Percentiles rank a stretch among this genome's conserved stretches.
Evolutionary conservation across 64 coral and sea anemone species (phyloP).

Genomic region (Pachyseris speciosa): DNA sequence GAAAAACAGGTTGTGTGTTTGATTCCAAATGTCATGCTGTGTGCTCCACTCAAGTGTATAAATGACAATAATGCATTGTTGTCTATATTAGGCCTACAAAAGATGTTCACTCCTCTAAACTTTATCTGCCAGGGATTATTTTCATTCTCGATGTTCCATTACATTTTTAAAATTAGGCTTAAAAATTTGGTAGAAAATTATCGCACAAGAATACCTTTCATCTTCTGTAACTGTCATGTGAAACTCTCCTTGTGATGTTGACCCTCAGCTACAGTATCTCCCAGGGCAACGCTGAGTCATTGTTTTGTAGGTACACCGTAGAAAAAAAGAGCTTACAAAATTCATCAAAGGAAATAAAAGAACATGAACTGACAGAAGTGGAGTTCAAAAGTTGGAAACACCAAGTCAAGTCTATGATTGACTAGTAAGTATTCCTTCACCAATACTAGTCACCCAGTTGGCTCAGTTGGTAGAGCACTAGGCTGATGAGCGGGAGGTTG

Average conservation of each 20-base stretch:
- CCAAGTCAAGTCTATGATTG: conserved; percentile 29
- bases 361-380: conserved; percentile 8
- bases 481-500: no score
- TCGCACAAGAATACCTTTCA: no score
- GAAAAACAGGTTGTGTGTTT: not conserved
- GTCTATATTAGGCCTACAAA: no score
- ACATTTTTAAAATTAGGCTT: no score
- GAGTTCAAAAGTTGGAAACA: conserved; percentile 33
- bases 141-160: no score
- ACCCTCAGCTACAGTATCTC: not conserved
- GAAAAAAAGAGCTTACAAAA: conserved; percentile 21
- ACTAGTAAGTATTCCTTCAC: not conserved
- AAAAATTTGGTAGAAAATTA: no score
- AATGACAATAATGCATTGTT: no score
- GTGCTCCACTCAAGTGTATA: no score
- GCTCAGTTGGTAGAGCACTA: no score
- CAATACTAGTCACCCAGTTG: not conserved
- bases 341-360: conserved; percentile 26
- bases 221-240: not conserved
- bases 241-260: not conserved
- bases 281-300: not conserved
- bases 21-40: no score
- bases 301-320: not conserved
- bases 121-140: no score
- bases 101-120: no score